A percentile compares a stretch with the other conserved stretches of the same genome.
These are phyloP conservation scores for Tachina fera DNA, from an alignment of 2,888 invertebrate species.

Conservation along the genomic window DNA sequence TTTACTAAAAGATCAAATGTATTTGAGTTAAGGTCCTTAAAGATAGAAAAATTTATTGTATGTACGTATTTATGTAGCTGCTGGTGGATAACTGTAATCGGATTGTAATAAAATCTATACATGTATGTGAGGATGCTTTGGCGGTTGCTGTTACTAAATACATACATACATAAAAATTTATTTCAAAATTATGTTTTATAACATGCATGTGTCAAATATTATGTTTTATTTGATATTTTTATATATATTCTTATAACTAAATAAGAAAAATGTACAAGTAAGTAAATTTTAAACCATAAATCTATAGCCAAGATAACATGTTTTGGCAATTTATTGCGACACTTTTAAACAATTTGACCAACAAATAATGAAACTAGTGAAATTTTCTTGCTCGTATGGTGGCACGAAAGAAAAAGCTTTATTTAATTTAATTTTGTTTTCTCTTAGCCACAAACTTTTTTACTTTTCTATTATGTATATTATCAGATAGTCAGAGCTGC, in stretches of 20 bases:
- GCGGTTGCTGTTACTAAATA: slow-evolving; percentile 13
- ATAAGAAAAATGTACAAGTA: slow-evolving; percentile 1
- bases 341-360: slow-evolving; percentile 70
- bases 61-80: too few species aligned
- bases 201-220: slow-evolving; percentile 63
- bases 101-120: slow-evolving; percentile 51
- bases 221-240: slow-evolving; percentile 44
- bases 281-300: slow-evolving; percentile 64
- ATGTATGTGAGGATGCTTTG: slow-evolving; percentile 1
- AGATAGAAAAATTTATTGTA: slow-evolving; percentile 8
- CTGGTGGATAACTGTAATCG: slow-evolving; percentile 41
- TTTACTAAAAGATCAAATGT: slow-evolving; percentile 48
- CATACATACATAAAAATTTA: slow-evolving; percentile 22
- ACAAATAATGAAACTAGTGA: slow-evolving; percentile 54
- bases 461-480: slow-evolving; percentile 13
- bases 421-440: neutral
- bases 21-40: slow-evolving; percentile 40
- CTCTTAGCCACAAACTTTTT: slow-evolving; percentile 29
- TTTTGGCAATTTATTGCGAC: slow-evolving; percentile 72
- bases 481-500: slow-evolving; percentile 9
- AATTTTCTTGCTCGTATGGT: neutral
- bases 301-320: slow-evolving; percentile 65
- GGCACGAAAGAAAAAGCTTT: neutral
- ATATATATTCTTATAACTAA: neutral
- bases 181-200: slow-evolving; percentile 65